Percentiles rank a stretch among this genome's conserved stretches.
Evolutionary conservation across 1,140 invertebrate genomes (phyloP).

Genomic region (Zaprionus capensis): DNA sequence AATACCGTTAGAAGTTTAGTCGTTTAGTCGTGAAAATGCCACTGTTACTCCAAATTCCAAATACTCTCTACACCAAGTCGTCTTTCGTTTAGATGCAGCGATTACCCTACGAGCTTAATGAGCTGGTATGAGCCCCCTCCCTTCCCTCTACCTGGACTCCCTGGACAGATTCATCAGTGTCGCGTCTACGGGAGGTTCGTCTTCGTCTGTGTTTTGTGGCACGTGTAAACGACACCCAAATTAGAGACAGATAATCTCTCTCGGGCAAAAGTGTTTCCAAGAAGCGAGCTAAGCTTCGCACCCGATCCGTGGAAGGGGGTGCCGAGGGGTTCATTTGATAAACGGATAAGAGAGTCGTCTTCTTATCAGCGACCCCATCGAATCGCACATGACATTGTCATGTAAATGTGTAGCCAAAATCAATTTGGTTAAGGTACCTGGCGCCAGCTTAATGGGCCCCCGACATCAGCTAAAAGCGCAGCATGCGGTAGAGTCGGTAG

Average conservation of each 20-base stretch:
- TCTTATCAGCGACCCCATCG: conserved; percentile 44
- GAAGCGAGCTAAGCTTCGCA: conserved; percentile 38
- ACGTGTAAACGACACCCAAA: conserved; percentile 81
- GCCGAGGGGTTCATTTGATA: conserved; percentile 58
- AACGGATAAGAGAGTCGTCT: conserved; percentile 16
- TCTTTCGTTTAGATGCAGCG: conserved; percentile 51
- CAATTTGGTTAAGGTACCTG: conserved; percentile 62
- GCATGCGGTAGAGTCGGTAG: conserved; percentile 32
- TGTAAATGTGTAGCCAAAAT: conserved; percentile 72
- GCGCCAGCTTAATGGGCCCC: conserved; percentile 75
- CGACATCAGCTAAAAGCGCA: conserved; percentile 44
- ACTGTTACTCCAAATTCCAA: conserved; percentile 30
- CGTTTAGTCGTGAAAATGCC: conserved; percentile 24
- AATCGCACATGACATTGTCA: conserved; percentile 59
- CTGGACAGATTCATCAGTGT: conserved; percentile 56
- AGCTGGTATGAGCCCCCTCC: conserved; percentile 5
- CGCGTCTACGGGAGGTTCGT: neutral
- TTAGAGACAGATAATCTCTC: conserved; percentile 73
- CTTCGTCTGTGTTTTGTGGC: conserved; percentile 37
- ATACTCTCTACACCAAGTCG: conserved; percentile 40
- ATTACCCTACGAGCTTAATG: conserved; percentile 38
- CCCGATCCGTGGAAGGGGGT: neutral
- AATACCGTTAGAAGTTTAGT: conserved; percentile 27
- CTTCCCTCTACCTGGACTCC: neutral
- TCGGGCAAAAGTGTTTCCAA: conserved; percentile 42